Conservation (phyloP, 2,797 vertebrate genomes). For the Typhlichthys subterraneus region DNA sequence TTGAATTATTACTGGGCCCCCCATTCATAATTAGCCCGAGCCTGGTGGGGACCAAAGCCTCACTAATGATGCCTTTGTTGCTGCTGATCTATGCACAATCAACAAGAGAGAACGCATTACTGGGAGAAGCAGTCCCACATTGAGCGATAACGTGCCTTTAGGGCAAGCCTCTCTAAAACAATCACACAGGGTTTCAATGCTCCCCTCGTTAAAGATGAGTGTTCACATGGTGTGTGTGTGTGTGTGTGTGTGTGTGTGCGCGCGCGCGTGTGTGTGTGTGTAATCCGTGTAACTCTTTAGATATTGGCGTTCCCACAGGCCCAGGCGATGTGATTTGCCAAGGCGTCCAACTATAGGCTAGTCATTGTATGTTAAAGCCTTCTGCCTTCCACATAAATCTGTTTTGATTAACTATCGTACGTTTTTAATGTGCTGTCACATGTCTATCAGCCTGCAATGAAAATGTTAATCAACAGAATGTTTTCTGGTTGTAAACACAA, state of each 20-base stretch:
- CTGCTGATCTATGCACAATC: constrained; percentile 79
- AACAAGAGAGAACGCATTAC: constrained; percentile 78
- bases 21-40: constrained; percentile 81
- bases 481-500: too few species aligned
- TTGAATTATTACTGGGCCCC: constrained; percentile 80
- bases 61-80: constrained; percentile 83
- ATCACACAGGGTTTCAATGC: constrained; percentile 78
- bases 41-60: constrained; percentile 80
- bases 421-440: too few species aligned
- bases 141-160: constrained; percentile 78
- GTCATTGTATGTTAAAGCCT: constrained; percentile 24
- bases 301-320: constrained; percentile 70
- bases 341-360: constrained; percentile 21
- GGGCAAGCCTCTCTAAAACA: constrained; percentile 81
- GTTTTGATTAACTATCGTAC: too few species aligned
- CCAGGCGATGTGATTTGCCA: constrained; percentile 54
- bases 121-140: constrained; percentile 69
- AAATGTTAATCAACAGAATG: too few species aligned
- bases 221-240: constrained; percentile 77
- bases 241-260: constrained; percentile 29
- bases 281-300: constrained; percentile 53
- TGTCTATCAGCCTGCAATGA: too few species aligned
- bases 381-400: constrained; percentile 10
- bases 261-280: constrained; percentile 12
- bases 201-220: constrained; percentile 80